Conservation (phyloP, 1,140 invertebrate species). For the Drosophila ananassae region DNA sequence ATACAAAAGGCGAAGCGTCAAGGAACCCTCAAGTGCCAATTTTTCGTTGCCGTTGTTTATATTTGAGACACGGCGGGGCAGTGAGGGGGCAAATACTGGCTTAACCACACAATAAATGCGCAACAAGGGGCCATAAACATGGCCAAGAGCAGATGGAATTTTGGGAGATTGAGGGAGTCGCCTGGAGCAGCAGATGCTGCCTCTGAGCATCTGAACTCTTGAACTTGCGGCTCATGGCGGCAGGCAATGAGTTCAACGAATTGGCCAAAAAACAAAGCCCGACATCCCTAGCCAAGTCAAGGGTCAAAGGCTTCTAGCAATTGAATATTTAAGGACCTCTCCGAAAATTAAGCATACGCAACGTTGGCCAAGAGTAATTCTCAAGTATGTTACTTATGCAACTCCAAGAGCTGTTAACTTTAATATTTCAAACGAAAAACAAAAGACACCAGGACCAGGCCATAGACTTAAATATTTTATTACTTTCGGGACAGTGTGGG, state of each 20-base stretch:
- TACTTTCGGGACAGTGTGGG: slow-evolving; percentile 24
- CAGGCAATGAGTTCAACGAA: slow-evolving; percentile 64
- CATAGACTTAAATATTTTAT: slow-evolving; percentile 64
- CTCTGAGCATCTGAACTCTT: slow-evolving; percentile 61
- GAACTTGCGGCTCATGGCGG: slow-evolving; percentile 56
- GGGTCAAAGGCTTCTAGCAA: slow-evolving; percentile 49
- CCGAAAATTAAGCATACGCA: slow-evolving; percentile 63
- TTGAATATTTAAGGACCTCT: slow-evolving; percentile 59
- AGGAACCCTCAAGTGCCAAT: slow-evolving; percentile 67
- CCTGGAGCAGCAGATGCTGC: slow-evolving; percentile 54
- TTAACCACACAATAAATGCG: slow-evolving; percentile 72
- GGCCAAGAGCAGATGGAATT: slow-evolving; percentile 34
- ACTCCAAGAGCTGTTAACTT: slow-evolving; percentile 46
- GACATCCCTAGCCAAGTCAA: slow-evolving; percentile 9
- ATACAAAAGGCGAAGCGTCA: slow-evolving; percentile 55
- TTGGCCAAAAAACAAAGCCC: slow-evolving; percentile 41
- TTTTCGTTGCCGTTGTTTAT: slow-evolving; percentile 8
- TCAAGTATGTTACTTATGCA: slow-evolving; percentile 38
- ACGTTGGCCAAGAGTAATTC: slow-evolving; percentile 22
- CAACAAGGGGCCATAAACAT: slow-evolving; percentile 67
- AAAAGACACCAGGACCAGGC: neutral
- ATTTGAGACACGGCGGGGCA: neutral
- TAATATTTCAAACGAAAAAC: slow-evolving; percentile 51
- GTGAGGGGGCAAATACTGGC: slow-evolving; percentile 31
- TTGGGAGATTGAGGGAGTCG: slow-evolving; percentile 1